Percentiles rank a stretch among this genome's conserved stretches.
Conservation (phyloP, 2,797 vertebrate genomes). For the Gymnoscopelus braueri region DNA sequence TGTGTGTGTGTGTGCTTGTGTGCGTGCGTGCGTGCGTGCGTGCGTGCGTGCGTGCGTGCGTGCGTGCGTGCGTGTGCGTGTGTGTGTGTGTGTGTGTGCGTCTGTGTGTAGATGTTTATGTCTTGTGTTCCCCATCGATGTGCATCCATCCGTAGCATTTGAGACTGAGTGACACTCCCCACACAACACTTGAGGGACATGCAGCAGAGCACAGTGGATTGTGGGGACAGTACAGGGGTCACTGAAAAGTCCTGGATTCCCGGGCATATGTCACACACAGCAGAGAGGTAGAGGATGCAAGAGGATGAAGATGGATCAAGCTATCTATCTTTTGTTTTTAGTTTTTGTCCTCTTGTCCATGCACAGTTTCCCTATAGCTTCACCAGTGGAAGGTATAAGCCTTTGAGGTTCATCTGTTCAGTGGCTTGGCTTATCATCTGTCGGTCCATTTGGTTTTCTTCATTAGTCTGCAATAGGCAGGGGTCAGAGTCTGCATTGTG, state of each 20-base stretch:
- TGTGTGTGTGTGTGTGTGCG: conserved; percentile 44
- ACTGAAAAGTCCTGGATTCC: conserved; percentile 45
- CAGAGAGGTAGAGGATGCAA: conserved; percentile 77
- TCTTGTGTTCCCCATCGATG: conserved; percentile 33
- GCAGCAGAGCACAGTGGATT: conserved; percentile 42
- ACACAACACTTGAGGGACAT: conserved; percentile 47
- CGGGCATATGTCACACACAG: conserved; percentile 55
- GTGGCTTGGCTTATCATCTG: conserved; percentile 47
- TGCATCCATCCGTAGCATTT: conserved; percentile 38
- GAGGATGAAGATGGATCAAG: conserved; percentile 42
- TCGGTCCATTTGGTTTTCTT: conserved; percentile 63
- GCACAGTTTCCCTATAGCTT: conserved; percentile 57
- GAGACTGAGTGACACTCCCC: conserved; percentile 32
- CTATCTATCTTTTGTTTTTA: background rate
- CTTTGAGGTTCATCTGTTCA: conserved; percentile 53
- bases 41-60: conserved; percentile 33
- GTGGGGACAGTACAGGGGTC: conserved; percentile 33
- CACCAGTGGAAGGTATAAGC: conserved; percentile 24
- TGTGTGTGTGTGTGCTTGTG: conserved; percentile 46
- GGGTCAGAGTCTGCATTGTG: conserved; percentile 48
- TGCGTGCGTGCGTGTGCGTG: conserved; percentile 49
- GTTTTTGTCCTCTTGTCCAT: conserved; percentile 61
- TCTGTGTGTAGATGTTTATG: conserved; percentile 1
- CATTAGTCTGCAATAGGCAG: conserved; percentile 56
- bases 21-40: conserved; percentile 38